Evolutionary conservation across 2,888 invertebrate genomes (phyloP).

Genomic region (Nemoura dubitans): DNA sequence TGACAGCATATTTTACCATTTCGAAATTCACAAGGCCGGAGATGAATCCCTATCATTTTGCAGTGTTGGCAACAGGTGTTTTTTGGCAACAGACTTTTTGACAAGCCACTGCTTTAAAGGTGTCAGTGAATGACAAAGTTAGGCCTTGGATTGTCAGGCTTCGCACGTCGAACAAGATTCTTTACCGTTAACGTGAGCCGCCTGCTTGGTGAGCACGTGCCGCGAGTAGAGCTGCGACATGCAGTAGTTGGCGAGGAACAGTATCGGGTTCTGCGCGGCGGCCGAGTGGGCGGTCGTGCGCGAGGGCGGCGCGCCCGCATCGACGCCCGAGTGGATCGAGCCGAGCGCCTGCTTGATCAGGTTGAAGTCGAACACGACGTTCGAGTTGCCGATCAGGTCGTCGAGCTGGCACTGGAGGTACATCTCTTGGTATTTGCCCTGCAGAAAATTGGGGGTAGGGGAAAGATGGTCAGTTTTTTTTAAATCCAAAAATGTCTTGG

Average conservation of each 20-base stretch:
- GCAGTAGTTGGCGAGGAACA: conserved; percentile 80
- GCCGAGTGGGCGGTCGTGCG: conserved; percentile 48
- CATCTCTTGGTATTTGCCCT: conserved; percentile 75
- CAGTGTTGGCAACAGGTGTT: too few relatives aligned
- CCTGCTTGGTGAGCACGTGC: conserved; percentile 69
- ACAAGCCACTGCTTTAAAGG: too few relatives aligned
- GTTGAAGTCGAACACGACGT: conserved; percentile 73
- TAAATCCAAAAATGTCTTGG: too few relatives aligned
- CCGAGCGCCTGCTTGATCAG: conserved; percentile 72
- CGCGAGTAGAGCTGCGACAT: conserved; percentile 77
- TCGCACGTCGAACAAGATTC: too few relatives aligned
- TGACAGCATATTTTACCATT: too few relatives aligned
- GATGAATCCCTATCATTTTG: too few relatives aligned
- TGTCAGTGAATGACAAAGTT: too few relatives aligned
- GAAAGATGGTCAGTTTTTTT: too few relatives aligned
- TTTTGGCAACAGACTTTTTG: too few relatives aligned
- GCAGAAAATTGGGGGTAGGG: too few relatives aligned
- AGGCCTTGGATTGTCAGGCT: too few relatives aligned
- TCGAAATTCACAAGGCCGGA: too few relatives aligned
- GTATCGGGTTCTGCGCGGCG: conserved; percentile 69
- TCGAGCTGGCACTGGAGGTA: conserved; percentile 76
- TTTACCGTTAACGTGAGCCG: conserved; percentile 63
- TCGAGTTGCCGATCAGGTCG: conserved; percentile 73
- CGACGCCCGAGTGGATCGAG: conserved; percentile 67
- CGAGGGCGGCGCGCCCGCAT: conserved; percentile 60